phyloP scores from a whole-genome alignment of 2,113 vertebrate species.

The Gambusia holbrooki region DNA sequence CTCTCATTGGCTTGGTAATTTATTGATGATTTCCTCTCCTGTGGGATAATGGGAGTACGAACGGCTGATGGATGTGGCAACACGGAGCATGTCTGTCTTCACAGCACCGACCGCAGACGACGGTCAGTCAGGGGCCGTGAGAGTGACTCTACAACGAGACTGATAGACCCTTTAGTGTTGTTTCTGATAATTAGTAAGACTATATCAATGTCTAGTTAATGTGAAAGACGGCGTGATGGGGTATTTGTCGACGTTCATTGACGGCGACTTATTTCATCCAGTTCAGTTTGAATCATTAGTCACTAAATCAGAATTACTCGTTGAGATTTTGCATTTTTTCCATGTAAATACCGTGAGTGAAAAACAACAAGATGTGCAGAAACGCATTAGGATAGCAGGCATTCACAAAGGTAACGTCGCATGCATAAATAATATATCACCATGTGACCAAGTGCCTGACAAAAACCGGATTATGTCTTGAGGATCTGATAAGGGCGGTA shows the following conservation, averaged over 20 bases:
- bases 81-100: slow-evolving; percentile 37
- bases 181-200: slow-evolving; percentile 40
- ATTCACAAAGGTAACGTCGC: slow-evolving; percentile 13
- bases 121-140: slow-evolving; percentile 28
- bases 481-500: slow-evolving; percentile 29
- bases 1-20: slow-evolving; percentile 79
- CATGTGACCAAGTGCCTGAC: slow-evolving; percentile 6
- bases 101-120: slow-evolving; percentile 39
- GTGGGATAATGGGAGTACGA: slow-evolving; percentile 73
- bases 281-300: too few species aligned
- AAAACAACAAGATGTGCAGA: slow-evolving; percentile 38
- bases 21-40: slow-evolving; percentile 78
- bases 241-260: too few species aligned
- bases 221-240: not conserved
- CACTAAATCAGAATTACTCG: too few species aligned
- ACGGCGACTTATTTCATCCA: too few species aligned
- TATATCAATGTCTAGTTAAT: slow-evolving; percentile 13
- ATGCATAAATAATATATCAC: not conserved
- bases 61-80: slow-evolving; percentile 72
- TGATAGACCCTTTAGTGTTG: slow-evolving; percentile 33
- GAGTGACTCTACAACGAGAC: slow-evolving; percentile 42
- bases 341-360: slow-evolving; percentile 51
- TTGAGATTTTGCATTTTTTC: too few species aligned
- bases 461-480: not conserved
- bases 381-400: slow-evolving; percentile 30